Percentiles rank a stretch among this genome's conserved stretches.
Conservation (phyloP, 2,113 vertebrate species). For the Phainopepla nitens region DNA sequence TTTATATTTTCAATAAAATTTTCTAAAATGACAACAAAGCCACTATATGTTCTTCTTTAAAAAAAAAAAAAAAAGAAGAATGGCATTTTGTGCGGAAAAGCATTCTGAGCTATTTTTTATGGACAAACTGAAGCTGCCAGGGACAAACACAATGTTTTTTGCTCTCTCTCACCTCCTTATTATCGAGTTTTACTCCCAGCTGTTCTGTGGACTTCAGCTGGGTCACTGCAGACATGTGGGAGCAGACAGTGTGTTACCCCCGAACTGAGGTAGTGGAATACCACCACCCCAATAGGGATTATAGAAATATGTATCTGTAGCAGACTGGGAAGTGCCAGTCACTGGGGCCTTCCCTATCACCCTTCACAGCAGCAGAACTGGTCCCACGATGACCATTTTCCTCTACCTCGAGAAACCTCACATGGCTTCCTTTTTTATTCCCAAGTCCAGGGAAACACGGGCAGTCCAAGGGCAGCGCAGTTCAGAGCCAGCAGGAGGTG, state of each 20-base stretch:
- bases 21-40: not conserved
- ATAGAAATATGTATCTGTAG: not conserved
- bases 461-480: not conserved
- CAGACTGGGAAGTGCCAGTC: not conserved
- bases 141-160: not conserved
- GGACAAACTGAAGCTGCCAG: not conserved
- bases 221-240: not conserved
- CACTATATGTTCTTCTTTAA: not conserved
- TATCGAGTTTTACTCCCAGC: not conserved
- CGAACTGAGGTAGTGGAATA: not conserved
- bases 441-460: not conserved
- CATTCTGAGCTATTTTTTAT: not conserved
- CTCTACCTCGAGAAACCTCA: not conserved
- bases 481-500: slow-evolving; percentile 30
- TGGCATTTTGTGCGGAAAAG: not conserved
- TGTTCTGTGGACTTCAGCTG: not conserved
- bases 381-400: not conserved
- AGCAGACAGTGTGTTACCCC: not conserved
- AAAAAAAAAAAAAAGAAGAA: not conserved
- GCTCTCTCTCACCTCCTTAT: not conserved
- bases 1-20: not conserved
- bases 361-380: not conserved
- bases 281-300: not conserved
- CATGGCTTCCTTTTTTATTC: not conserved
- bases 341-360: not conserved